These are phyloP conservation scores for Sylvietta virens DNA, from an alignment of 2,113 vertebrate genomes.

Conservation along the genomic window DNA sequence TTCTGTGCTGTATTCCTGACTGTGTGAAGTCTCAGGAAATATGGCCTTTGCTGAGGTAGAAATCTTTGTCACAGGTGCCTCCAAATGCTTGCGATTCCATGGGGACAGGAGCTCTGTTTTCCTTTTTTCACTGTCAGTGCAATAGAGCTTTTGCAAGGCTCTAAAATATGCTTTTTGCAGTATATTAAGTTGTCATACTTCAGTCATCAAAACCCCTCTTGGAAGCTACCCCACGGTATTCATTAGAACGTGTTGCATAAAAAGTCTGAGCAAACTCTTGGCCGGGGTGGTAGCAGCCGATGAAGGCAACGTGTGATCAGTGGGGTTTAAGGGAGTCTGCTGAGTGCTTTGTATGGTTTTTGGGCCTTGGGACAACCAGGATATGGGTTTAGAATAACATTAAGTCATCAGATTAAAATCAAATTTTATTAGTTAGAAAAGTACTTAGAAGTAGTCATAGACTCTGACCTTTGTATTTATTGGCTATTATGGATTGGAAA, in stretches of 20 bases:
- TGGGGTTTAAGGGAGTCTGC: background rate
- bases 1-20: background rate
- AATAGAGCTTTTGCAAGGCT: background rate
- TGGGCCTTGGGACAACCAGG: background rate
- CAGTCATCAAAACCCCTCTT: background rate
- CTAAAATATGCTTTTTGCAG: background rate
- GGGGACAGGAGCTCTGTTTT: background rate
- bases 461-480: background rate
- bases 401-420: background rate
- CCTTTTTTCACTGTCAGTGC: background rate
- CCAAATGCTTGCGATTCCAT: accelerated
- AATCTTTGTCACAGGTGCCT: background rate
- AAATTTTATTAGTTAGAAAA: background rate
- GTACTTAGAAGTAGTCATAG: background rate
- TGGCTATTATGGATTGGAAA: background rate
- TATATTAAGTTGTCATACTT: background rate
- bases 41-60: background rate
- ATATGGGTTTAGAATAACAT: background rate
- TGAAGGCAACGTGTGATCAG: background rate
- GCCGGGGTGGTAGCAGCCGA: background rate
- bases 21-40: background rate
- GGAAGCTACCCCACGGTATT: background rate
- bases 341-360: background rate
- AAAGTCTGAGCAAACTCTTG: background rate
- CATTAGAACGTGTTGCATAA: background rate